Percentiles rank a stretch among this genome's conserved stretches.
Conservation (phyloP, 2,888 invertebrate genomes). For the Chymomyza procnemis region DNA sequence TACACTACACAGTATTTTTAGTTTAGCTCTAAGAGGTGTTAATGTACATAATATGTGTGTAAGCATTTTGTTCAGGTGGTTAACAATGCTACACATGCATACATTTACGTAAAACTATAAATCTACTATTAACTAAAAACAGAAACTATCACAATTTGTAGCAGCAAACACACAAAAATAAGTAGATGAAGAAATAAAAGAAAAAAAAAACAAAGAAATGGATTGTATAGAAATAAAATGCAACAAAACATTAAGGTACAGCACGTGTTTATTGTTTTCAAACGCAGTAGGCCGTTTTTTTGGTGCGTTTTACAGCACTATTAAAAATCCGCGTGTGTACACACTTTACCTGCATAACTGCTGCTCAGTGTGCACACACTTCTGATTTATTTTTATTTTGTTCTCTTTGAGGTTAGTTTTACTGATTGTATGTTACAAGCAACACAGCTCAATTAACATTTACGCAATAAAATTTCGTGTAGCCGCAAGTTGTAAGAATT, state of each 20-base stretch:
- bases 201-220: neutral
- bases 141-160: neutral
- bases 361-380: neutral
- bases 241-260: neutral
- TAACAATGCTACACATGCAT: neutral
- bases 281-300: neutral
- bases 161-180: neutral
- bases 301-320: neutral
- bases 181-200: neutral
- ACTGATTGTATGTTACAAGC: neutral
- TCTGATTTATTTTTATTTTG: neutral
- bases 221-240: neutral
- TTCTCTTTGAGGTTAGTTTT: neutral
- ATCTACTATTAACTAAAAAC: neutral
- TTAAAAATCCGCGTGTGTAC: neutral
- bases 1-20: neutral
- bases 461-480: neutral
- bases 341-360: neutral
- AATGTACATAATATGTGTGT: neutral
- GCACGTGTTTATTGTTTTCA: neutral
- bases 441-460: neutral
- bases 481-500: neutral
- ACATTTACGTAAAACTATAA: neutral
- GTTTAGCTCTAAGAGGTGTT: neutral
- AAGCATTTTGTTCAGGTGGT: neutral